Evolutionary conservation across 2,888 invertebrate genomes (phyloP).

Genomic region (Caenorhabditis sp.): DNA sequence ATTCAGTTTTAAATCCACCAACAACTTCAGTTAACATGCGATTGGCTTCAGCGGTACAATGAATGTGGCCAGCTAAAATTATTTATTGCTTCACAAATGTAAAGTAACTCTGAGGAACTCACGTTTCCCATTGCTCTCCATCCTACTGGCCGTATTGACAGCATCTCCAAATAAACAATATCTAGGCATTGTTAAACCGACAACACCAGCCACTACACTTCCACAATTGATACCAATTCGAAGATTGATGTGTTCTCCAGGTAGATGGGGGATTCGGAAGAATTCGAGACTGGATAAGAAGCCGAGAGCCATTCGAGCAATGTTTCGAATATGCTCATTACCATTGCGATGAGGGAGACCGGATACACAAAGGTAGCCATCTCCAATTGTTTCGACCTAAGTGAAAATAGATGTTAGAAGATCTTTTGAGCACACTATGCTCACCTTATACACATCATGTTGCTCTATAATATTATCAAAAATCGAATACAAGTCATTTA

Average conservation of each 20-base stretch:
- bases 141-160: constrained; percentile 59
- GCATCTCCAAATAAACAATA: constrained; percentile 62
- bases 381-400: constrained; percentile 47
- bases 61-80: constrained; percentile 59
- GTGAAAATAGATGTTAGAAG: no score
- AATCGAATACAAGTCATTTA: constrained; percentile 66
- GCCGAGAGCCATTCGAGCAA: constrained; percentile 47
- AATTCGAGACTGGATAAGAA: constrained; percentile 42
- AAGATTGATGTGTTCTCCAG: constrained; percentile 51
- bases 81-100: neutral
- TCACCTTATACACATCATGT: constrained; percentile 68
- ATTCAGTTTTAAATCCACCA: constrained; percentile 61
- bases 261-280: constrained; percentile 53
- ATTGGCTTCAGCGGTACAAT: constrained; percentile 59
- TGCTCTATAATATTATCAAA: constrained; percentile 68
- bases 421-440: no score
- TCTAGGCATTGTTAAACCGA: constrained; percentile 60
- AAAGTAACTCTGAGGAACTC: neutral
- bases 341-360: constrained; percentile 61
- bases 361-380: constrained; percentile 57
- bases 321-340: constrained; percentile 50
- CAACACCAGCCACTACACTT: constrained; percentile 56
- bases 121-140: constrained; percentile 51
- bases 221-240: constrained; percentile 58
- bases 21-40: constrained; percentile 52